A percentile compares a stretch with the other conserved stretches of the same genome.
phyloP scores from a whole-genome alignment of 1,140 invertebrate genomes.

The Seison nebaliae region DNA sequence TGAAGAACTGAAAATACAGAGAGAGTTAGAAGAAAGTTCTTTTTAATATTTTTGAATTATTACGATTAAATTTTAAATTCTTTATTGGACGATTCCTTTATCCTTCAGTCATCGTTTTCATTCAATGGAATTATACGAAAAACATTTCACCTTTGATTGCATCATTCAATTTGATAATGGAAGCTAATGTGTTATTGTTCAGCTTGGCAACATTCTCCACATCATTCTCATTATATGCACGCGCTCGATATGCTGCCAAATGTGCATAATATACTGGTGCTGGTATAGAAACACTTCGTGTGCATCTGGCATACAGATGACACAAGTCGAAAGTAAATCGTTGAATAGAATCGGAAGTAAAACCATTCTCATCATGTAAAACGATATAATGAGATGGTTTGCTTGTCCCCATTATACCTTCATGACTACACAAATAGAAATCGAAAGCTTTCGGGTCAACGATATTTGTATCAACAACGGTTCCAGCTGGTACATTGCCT shows the following conservation, averaged over 20 bases:
- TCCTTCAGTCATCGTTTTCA: too few species aligned
- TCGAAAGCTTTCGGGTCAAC: conserved; percentile 52
- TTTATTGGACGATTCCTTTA: too few species aligned
- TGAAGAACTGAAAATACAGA: too few species aligned
- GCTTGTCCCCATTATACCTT: conserved; percentile 4
- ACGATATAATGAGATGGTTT: conserved; percentile 3
- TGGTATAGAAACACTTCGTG: conserved; percentile 58
- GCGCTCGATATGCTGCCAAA: conserved; percentile 47
- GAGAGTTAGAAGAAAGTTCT: too few species aligned
- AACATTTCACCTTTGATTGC: too few species aligned
- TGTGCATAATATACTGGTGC: conserved; percentile 77
- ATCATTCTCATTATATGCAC: conserved; percentile 9
- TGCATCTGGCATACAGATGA: conserved; percentile 61
- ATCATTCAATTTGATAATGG: too few species aligned
- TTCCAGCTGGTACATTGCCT: conserved; percentile 50
- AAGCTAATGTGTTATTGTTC: too few species aligned
- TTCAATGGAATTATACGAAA: too few species aligned
- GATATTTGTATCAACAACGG: conserved; percentile 50
- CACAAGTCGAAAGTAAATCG: conserved; percentile 55
- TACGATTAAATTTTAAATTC: too few species aligned
- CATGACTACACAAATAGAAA: conserved; percentile 16
- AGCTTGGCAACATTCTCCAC: too few species aligned
- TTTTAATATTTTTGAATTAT: too few species aligned
- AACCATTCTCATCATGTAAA: conserved; percentile 5
- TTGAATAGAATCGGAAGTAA: conserved; percentile 1